These are phyloP conservation scores for Gisinianus flammeolus DNA, from an alignment of 2,888 invertebrate species.

Conservation along the genomic window DNA sequence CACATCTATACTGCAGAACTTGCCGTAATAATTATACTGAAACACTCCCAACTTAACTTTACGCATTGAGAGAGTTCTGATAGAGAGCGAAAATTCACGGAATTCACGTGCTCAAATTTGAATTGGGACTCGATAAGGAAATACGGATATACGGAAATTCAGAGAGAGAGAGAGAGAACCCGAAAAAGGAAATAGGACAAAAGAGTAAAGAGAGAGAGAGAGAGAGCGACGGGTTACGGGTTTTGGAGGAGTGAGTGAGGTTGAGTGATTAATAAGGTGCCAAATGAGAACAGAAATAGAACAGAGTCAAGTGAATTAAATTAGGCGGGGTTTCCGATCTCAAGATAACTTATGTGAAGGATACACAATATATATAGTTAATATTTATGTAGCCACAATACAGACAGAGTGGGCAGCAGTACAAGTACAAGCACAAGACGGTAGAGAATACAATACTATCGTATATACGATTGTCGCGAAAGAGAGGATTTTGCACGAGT, in stretches of 20 bases:
- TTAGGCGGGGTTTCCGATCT: slow-evolving; percentile 57
- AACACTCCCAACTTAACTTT: too few species aligned
- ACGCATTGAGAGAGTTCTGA: neutral
- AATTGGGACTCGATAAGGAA: too few species aligned
- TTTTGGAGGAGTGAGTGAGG: slow-evolving; percentile 15
- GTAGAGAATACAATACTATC: neutral
- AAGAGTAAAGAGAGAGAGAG: neutral
- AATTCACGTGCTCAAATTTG: too few species aligned
- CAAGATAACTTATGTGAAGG: slow-evolving; percentile 20
- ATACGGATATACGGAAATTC: neutral
- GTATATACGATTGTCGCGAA: too few species aligned
- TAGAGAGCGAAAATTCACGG: too few species aligned
- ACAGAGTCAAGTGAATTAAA: slow-evolving; percentile 57
- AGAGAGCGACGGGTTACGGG: neutral
- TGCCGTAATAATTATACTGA: too few species aligned
- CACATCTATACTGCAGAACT: too few species aligned
- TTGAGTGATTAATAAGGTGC: slow-evolving; percentile 42
- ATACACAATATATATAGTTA: neutral
- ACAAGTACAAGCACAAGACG: neutral
- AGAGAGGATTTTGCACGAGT: too few species aligned
- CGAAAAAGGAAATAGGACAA: neutral
- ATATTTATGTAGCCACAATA: neutral
- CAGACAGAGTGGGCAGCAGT: too few species aligned
- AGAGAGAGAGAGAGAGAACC: neutral
- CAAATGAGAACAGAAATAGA: slow-evolving; percentile 28